These are phyloP conservation scores for Drosophila grimshawi DNA, from an alignment of 1,140 invertebrate genomes.

Conservation along the genomic window DNA sequence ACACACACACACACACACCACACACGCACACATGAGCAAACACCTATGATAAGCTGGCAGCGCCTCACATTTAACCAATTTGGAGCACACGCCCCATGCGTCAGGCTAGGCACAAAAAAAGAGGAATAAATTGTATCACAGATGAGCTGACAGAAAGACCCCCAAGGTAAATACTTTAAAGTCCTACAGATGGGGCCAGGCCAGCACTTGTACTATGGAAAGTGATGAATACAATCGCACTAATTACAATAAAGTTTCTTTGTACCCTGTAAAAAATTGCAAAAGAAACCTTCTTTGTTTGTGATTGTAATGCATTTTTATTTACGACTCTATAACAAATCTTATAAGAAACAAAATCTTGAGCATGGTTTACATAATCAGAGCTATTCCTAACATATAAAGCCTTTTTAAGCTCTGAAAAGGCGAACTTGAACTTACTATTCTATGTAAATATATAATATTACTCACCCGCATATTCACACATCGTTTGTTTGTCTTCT, in stretches of 20 bases:
- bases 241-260: slow-evolving; percentile 35
- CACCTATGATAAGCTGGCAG: slow-evolving; percentile 48
- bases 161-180: slow-evolving; percentile 30
- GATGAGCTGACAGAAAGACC: slow-evolving; percentile 42
- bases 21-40: slow-evolving; percentile 13
- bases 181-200: slow-evolving; percentile 17
- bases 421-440: neutral
- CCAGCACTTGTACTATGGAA: slow-evolving; percentile 23
- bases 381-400: no score
- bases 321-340: no score
- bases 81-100: slow-evolving; percentile 46
- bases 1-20: slow-evolving; percentile 14
- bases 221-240: slow-evolving; percentile 33
- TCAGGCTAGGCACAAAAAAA: slow-evolving; percentile 4
- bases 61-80: slow-evolving; percentile 49
- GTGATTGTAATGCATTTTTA: no score
- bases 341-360: no score
- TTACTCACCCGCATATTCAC: slow-evolving; percentile 14
- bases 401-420: no score
- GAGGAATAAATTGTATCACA: slow-evolving; percentile 13
- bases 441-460: neutral
- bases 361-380: no score
- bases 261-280: neutral
- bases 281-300: neutral
- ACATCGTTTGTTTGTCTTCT: slow-evolving; percentile 7